A percentile compares a stretch with the other conserved stretches of the same genome.
These are phyloP conservation scores for Bombus polaris DNA, from an alignment of 1,140 invertebrate species.

Conservation along the genomic window DNA sequence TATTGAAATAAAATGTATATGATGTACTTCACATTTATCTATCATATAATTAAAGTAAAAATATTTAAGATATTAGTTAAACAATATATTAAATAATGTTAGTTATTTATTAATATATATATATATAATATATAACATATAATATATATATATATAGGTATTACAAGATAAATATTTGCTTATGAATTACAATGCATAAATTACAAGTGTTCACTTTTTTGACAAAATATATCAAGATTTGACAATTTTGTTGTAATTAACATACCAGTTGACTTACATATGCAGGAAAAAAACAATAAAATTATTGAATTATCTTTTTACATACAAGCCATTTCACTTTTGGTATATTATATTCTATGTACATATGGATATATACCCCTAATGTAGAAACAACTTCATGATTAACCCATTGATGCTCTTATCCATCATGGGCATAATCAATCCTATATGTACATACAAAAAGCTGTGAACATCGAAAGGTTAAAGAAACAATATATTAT, in stretches of 20 bases:
- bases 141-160: background rate
- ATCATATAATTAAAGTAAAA: background rate
- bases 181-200: background rate
- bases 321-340: background rate
- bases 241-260: background rate
- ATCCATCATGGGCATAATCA: background rate
- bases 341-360: background rate
- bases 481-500: background rate
- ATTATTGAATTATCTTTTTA: background rate
- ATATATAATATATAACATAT: background rate
- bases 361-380: background rate
- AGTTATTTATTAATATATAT: background rate
- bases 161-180: background rate
- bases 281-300: background rate
- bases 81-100: background rate
- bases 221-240: background rate
- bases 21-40: background rate
- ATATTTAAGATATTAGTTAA: background rate
- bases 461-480: background rate
- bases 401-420: background rate
- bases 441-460: background rate
- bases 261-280: background rate
- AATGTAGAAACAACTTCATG: background rate
- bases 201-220: background rate
- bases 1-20: constrained; percentile 31